These are phyloP conservation scores for Cavia porcellus DNA, from an alignment of 2,113 vertebrate species.

Conservation along the genomic window DNA sequence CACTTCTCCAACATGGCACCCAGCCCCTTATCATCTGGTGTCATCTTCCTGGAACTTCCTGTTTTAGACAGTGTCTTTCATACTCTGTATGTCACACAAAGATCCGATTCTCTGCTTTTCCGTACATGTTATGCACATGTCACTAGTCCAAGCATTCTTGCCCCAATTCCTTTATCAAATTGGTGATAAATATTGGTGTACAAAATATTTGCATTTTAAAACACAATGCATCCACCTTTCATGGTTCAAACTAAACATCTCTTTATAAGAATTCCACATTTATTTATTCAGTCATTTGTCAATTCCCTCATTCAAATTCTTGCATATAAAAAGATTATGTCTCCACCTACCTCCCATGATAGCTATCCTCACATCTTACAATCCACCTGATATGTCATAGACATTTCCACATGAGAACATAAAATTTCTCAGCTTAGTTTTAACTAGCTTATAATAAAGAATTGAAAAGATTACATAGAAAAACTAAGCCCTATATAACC, in stretches of 20 bases:
- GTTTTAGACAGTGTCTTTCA: neutral
- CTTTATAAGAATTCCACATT: neutral
- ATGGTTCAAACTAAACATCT: neutral
- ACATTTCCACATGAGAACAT: neutral
- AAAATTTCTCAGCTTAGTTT: neutral
- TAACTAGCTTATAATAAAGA: neutral
- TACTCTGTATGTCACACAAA: neutral
- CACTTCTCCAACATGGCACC: neutral
- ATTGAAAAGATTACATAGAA: neutral
- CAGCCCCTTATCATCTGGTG: neutral
- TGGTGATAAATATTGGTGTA: neutral
- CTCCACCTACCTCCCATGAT: accelerated
- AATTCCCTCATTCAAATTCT: neutral
- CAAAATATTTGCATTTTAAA: neutral
- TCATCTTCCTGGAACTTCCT: neutral
- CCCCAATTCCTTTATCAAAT: neutral
- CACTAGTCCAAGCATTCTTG: neutral
- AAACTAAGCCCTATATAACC: neutral
- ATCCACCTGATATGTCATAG: neutral
- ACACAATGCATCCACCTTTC: neutral
- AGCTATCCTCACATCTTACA: neutral
- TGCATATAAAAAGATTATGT: neutral
- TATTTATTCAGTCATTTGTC: neutral
- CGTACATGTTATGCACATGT: accelerated
- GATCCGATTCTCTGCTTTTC: neutral